Evolutionary conservation across 2,113 vertebrate species (phyloP).

Genomic region (Ictidomys tridecemlineatus): DNA sequence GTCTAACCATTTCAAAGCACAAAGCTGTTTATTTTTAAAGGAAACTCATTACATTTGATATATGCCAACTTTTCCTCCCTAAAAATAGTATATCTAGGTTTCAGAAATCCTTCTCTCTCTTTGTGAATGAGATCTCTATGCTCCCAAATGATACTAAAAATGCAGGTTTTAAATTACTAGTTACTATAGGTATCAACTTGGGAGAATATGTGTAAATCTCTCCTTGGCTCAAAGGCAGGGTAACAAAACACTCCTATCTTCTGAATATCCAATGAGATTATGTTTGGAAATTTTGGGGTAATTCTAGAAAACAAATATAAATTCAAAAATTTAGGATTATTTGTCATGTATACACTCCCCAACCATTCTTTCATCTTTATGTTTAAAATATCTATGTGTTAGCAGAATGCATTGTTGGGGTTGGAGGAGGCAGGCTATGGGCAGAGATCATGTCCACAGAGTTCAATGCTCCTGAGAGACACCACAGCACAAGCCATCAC

Average conservation of each 20-base stretch:
- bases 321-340: neutral
- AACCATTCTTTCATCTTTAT: neutral
- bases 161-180: neutral
- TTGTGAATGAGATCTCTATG: neutral
- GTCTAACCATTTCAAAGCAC: conserved; percentile 21
- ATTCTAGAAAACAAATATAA: neutral
- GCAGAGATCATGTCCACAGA: neutral
- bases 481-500: neutral
- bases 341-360: neutral
- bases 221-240: neutral
- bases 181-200: neutral
- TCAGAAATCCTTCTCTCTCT: neutral
- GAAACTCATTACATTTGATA: conserved; percentile 17
- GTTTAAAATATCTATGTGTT: neutral
- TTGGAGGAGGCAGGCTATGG: neutral
- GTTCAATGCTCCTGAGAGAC: neutral
- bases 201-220: neutral
- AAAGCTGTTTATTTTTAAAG: conserved; percentile 36
- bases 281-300: neutral
- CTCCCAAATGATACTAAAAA: neutral
- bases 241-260: neutral
- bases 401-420: neutral
- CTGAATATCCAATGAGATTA: neutral
- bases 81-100: neutral
- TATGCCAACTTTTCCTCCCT: neutral